A percentile compares a stretch with the other conserved stretches of the same genome.
Evolutionary conservation across 2,797 vertebrate species (phyloP).

Genomic region (Mormyrus hasselquistii): DNA sequence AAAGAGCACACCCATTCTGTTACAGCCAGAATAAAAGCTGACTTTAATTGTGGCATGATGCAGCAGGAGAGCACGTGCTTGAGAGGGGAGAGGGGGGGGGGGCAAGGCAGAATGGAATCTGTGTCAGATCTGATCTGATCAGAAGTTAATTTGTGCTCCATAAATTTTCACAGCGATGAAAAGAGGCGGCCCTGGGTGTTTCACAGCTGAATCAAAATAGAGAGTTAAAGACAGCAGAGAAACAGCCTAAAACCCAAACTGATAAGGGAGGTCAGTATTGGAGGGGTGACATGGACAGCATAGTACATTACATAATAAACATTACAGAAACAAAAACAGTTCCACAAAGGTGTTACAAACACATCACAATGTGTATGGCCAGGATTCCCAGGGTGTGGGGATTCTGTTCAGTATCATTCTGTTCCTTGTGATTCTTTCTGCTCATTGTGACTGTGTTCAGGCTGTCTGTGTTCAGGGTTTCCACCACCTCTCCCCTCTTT

Average conservation of each 20-base stretch:
- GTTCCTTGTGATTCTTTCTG: background rate
- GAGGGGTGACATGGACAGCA: background rate
- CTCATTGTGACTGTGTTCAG: background rate
- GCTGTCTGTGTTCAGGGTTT: background rate
- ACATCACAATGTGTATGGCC: background rate
- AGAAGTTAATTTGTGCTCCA: background rate
- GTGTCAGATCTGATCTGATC: background rate
- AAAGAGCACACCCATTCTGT: slow-evolving; percentile 31
- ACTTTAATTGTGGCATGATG: slow-evolving; percentile 26
- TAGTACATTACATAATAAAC: background rate
- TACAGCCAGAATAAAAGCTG: slow-evolving; percentile 21
- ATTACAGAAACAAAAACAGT: background rate
- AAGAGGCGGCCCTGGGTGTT: background rate
- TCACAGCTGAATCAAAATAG: background rate
- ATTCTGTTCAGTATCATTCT: background rate
- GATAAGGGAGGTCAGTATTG: background rate
- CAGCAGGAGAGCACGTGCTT: slow-evolving; percentile 21
- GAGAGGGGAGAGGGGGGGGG: background rate
- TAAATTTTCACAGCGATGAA: background rate
- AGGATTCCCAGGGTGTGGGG: background rate
- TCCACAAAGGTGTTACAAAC: background rate
- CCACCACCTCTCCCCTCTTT: background rate
- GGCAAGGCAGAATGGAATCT: background rate
- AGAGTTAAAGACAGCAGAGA: background rate
- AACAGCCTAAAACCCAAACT: background rate